Conservation (phyloP, 2,797 vertebrate species). For the Rhinatrema bivittatum region DNA sequence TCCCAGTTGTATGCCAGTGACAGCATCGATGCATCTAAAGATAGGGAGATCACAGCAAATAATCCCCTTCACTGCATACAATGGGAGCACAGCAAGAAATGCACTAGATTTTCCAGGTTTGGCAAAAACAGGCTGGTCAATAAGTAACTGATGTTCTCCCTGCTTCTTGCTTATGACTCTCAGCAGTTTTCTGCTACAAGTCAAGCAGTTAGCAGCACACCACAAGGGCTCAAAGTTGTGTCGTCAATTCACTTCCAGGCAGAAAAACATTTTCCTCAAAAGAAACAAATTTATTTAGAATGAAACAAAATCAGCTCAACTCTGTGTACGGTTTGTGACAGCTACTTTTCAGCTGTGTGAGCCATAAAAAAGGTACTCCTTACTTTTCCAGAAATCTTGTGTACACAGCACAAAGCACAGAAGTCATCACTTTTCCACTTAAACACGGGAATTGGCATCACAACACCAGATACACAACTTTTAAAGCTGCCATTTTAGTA, state of each 20-base stretch:
- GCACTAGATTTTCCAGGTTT: slow-evolving; percentile 55
- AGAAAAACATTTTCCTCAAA: slow-evolving; percentile 97
- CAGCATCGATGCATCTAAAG: slow-evolving; percentile 54
- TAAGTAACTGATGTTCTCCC: slow-evolving; percentile 52
- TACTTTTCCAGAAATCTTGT: slow-evolving; percentile 95
- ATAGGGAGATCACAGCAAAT: slow-evolving; percentile 55
- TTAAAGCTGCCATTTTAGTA: slow-evolving; percentile 85
- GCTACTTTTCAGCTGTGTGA: slow-evolving; percentile 85
- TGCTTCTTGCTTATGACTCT: slow-evolving; percentile 58
- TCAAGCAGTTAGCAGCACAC: slow-evolving; percentile 43
- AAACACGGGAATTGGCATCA: slow-evolving; percentile 93
- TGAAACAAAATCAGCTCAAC: slow-evolving; percentile 92
- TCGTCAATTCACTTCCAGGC: slow-evolving; percentile 97
- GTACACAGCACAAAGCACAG: slow-evolving; percentile 91
- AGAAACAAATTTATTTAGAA: slow-evolving; percentile 99
- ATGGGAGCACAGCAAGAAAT: slow-evolving; percentile 44
- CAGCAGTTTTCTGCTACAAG: slow-evolving; percentile 35
- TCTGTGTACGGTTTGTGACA: slow-evolving; percentile 85
- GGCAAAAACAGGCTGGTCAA: slow-evolving; percentile 70
- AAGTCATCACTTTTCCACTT: slow-evolving; percentile 85
- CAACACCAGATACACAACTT: slow-evolving; percentile 90
- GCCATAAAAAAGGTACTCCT: slow-evolving; percentile 81
- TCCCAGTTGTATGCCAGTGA: slow-evolving; percentile 53
- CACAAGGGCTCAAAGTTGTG: slow-evolving; percentile 60
- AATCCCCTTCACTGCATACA: slow-evolving; percentile 52